phyloP scores from a whole-genome alignment of 2,888 invertebrate species.

The Pocota personata region DNA sequence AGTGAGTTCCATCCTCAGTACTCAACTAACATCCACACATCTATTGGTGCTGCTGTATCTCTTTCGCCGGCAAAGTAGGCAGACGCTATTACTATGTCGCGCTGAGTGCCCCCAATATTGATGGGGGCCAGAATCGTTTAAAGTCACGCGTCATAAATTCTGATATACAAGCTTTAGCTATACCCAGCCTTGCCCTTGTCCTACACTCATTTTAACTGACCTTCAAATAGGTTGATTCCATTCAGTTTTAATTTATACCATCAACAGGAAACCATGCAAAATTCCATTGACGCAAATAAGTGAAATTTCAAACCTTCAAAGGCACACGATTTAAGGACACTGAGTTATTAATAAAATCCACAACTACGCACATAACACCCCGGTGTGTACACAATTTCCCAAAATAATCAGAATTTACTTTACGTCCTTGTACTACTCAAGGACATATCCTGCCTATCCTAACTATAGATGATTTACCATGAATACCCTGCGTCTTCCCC shows the following conservation, averaged over 20 bases:
- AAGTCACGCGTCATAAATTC: no score
- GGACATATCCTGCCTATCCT: neutral
- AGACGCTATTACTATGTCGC: no score
- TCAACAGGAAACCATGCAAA: neutral
- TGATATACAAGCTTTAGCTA: no score
- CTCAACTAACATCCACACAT: no score
- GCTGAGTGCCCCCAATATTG: no score
- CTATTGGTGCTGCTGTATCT: no score
- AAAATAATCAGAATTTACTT: conserved; percentile 1
- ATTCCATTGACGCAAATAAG: neutral
- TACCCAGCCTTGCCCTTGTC: no score
- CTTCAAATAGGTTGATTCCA: neutral
- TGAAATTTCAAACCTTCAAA: neutral
- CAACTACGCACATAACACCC: neutral
- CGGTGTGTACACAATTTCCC: neutral
- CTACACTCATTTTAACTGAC: no score
- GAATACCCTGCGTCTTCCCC: neutral
- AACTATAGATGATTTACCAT: neutral
- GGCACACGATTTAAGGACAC: neutral
- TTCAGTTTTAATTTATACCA: neutral
- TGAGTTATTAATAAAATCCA: neutral
- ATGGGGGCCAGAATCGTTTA: no score
- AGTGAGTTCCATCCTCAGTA: no score
- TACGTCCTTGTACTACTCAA: neutral
- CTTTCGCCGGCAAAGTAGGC: no score